phyloP scores from a whole-genome alignment of 1,140 invertebrate genomes.

The Nylanderia fulva region DNA sequence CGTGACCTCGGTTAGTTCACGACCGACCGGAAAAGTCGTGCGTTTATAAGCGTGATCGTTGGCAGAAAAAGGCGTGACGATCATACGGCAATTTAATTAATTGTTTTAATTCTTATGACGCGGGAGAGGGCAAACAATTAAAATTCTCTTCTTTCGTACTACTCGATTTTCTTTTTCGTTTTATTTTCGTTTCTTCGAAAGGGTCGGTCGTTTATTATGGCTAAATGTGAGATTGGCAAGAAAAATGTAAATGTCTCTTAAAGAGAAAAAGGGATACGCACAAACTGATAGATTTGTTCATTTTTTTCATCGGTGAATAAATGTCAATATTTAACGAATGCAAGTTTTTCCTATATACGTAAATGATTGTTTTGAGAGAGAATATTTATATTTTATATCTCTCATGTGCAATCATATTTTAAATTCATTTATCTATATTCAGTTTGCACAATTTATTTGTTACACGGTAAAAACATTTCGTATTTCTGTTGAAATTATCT shows the following conservation, averaged over 20 bases:
- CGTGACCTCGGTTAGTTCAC: conserved; percentile 65
- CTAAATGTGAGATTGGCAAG: not conserved
- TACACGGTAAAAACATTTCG: no score
- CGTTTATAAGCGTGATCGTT: conserved; percentile 27
- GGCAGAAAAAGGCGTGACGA: not conserved
- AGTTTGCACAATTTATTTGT: not conserved
- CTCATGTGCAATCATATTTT: not conserved
- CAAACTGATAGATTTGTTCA: not conserved
- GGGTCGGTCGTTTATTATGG: not conserved
- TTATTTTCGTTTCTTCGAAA: not conserved
- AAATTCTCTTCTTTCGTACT: not conserved
- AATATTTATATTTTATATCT: not conserved
- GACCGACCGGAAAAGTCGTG: conserved; percentile 28
- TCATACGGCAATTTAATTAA: conserved; percentile 21
- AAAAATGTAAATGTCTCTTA: conserved; percentile 24
- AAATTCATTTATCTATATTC: not conserved
- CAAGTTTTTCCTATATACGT: conserved; percentile 15
- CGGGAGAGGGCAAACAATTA: not conserved
- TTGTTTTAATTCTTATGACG: not conserved
- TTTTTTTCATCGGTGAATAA: not conserved
- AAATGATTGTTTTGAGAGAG: not conserved
- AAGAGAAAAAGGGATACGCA: not conserved
- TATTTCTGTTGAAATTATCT: no score
- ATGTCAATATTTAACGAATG: not conserved
- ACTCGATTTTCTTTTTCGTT: not conserved